Base-by-base conservation (phyloP, 2,888 invertebrate species). In the Branchipolynoe longqiensis region DNA sequence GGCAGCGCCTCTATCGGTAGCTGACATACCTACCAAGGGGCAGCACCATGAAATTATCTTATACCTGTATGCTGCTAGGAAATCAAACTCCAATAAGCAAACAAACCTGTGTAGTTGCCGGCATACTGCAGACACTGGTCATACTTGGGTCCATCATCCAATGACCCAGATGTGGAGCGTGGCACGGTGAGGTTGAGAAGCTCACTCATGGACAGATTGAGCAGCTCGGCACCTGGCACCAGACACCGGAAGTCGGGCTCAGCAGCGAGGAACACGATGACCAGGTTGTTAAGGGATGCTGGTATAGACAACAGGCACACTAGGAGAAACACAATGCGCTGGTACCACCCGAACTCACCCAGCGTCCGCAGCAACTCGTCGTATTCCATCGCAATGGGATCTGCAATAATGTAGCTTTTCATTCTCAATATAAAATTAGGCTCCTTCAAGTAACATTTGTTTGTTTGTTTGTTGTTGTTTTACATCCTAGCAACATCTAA, bases 191-290 rank as follows among this genome's bases (percentile, higher is more conserved):
- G 62, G 12, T 14, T 62, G 62, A 62, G 14, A 18, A 28, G 31
- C 62, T 62, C 62, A 3, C 31, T 2, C 31, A 3, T 1, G 36
- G 36, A 18, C 18, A 69, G 69, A 38, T 38, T 1, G 38, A 69
- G 69, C 36, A 36, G 69, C 69, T 69, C 36, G 2, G 69, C 69
- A 14, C 36, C 6, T 0, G 69, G 69, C 69, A 33, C 36, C 2
- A 33, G n/a, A n/a, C 69, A 69, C 3, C 36, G 38, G 69, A 36
- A 38, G 36, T 33, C 36, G 1, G 69, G 69, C 36, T 69, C 69
- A 38, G 69, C 69, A 14, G 4, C 69, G 36, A 69, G 36, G 69
- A 69, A 69, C 36, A 69, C 69, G 38, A 36, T 69, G 38, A 33
- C n/a, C 36, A 33, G 64, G 28, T 14, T 64, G 8, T 64, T 64